Evolutionary conservation across 2,113 vertebrate species (phyloP), one percentile per base, ranked within the genome.

Genomic region (Jaculus jaculus): DNA sequence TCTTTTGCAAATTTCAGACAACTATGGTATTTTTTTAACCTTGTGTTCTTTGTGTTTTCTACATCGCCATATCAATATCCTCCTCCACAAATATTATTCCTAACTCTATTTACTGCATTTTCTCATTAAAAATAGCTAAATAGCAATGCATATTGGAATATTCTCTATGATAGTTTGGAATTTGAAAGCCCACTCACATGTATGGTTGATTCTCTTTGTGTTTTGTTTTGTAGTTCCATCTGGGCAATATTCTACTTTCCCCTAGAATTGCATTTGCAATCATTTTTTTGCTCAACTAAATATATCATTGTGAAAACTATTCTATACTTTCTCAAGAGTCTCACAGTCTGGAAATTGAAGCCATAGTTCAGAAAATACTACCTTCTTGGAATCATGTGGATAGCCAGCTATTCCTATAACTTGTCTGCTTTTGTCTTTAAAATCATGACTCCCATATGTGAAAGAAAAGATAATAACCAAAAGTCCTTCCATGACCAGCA

Each of bases 241-340:
- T 78, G 74, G 1, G 20, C 24, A 63, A 71, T 74, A 79, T 74
- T 94, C 87, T 74, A 47, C 78, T 89, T 86, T 91, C 32, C 42
- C 63, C 23, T 82, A 26, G 2, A 88, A 72, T 69, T 90, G 77
- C 30, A 34, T 8, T 30, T 85, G 72, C 30, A 54, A 32, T 66
- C 34, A 54, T 1, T 74, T 85, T 89, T 94, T 65, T 61, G 37
- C 51, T 87, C 73, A 58, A 21, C 89, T 58, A 37, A 81, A 23
- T 77, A 90, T 51, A 90, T 65, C 30, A 60, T 87, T 72, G 42
- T 78, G 65, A 86, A 73, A 91, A 91, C 69, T 60, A 69, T 13
- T 60, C 30, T 18, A 23, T 37, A 66, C 37, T 89, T 88, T 82
- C 71, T 82, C 69, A 82, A 32, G 58, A 54, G 37, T 1, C 66